Conservation (phyloP, 2,113 vertebrate genomes). For the Acrocephalus kingi region DNA sequence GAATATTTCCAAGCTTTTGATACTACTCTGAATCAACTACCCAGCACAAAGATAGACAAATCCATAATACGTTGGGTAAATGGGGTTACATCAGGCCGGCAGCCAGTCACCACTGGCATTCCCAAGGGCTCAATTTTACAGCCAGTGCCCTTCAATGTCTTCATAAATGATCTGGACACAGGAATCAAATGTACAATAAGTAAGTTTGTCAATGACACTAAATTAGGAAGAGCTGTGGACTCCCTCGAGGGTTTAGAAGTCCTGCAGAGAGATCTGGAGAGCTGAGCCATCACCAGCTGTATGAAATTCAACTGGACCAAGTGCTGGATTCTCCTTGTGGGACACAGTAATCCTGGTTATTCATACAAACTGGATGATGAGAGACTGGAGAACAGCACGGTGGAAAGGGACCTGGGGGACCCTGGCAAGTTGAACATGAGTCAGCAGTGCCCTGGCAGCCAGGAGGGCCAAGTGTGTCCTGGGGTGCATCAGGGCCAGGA, state of each 20-base stretch:
- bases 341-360: not conserved
- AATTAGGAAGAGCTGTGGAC: not conserved
- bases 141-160: not conserved
- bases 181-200: not conserved
- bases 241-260: not conserved
- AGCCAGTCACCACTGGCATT: not conserved
- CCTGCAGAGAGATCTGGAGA: not conserved
- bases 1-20: not conserved
- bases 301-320: not conserved
- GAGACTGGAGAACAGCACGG: not conserved
- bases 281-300: not conserved
- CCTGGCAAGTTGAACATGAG: not conserved
- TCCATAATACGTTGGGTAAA: not conserved
- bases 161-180: not conserved
- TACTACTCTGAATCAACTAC: not conserved
- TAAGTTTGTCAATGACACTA: not conserved
- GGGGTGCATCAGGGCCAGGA: not conserved
- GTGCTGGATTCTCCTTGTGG: not conserved
- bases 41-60: not conserved
- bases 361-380: not conserved
- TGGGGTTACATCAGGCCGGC: not conserved
- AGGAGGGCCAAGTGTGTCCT: accelerated
- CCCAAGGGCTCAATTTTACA: not conserved
- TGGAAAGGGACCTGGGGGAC: not conserved
- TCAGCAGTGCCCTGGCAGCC: not conserved